Conservation (phyloP, 2,888 invertebrate species). For the Spilarctia lutea region DNA sequence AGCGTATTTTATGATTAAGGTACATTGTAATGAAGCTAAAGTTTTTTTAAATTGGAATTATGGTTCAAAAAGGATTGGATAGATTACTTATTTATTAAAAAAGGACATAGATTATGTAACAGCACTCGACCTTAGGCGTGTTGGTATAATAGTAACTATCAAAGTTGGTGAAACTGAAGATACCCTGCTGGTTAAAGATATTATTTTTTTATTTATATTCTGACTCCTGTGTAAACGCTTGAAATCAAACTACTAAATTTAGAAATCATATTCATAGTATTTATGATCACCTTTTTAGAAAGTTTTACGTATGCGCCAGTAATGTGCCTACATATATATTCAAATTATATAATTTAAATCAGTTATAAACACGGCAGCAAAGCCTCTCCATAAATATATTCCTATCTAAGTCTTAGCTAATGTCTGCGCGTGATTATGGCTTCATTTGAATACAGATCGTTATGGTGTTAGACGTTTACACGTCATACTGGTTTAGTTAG, state of each 20-base stretch:
- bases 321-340: not conserved
- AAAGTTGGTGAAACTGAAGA: too few relatives aligned
- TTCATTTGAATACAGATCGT: conserved; percentile 70
- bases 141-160: too few relatives aligned
- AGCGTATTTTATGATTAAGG: too few relatives aligned
- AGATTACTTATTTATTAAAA: too few relatives aligned
- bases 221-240: not conserved
- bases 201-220: not conserved
- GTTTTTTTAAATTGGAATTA: too few relatives aligned
- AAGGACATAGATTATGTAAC: too few relatives aligned
- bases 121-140: too few relatives aligned
- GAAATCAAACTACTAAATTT: not conserved
- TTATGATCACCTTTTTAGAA: not conserved
- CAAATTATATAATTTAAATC: conserved; percentile 1
- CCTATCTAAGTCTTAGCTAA: conserved; percentile 50
- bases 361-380: not conserved
- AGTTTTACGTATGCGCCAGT: not conserved
- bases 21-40: too few relatives aligned
- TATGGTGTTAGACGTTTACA: conserved; percentile 58
- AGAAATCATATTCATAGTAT: not conserved
- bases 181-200: not conserved
- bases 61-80: too few relatives aligned
- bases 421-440: conserved; percentile 53
- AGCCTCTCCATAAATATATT: conserved; percentile 31
- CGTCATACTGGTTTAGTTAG: conserved; percentile 41